Conservation (phyloP, 2,888 invertebrate genomes). For the Ectemnius cavifrons region DNA sequence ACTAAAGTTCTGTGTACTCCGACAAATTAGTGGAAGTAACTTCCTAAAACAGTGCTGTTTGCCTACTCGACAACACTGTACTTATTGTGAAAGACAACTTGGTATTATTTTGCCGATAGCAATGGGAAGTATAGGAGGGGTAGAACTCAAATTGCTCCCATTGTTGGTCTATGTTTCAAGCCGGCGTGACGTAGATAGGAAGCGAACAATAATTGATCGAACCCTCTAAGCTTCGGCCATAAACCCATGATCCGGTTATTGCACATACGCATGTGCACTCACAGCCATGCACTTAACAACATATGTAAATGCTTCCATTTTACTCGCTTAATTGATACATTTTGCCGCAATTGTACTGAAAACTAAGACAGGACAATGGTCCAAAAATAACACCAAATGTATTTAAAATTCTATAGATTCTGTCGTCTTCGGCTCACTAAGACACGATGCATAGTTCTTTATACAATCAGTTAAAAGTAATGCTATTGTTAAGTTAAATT, state of each 20-base stretch:
- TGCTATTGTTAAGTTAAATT: too few species aligned
- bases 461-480: too few species aligned
- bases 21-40: too few species aligned
- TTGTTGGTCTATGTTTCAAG: constrained; percentile 53
- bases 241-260: constrained; percentile 74
- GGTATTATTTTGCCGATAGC: constrained; percentile 42
- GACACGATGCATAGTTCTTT: too few species aligned
- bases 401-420: too few species aligned
- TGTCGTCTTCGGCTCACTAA: too few species aligned
- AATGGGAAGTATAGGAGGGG: constrained; percentile 44
- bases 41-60: too few species aligned
- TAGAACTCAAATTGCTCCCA: constrained; percentile 36
- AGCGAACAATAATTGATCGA: constrained; percentile 74
- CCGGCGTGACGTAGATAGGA: constrained; percentile 68
- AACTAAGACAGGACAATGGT: too few species aligned
- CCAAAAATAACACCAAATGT: too few species aligned
- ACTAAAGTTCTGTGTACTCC: too few species aligned
- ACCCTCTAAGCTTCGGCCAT: constrained; percentile 71
- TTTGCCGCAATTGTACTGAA: too few species aligned
- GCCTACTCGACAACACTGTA: constrained; percentile 16
- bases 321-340: constrained; percentile 19
- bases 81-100: constrained; percentile 26
- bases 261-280: constrained; percentile 63
- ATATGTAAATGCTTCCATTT: constrained; percentile 53
- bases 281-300: constrained; percentile 39